Evolutionary conservation across 2,888 invertebrate genomes (phyloP), one percentile per base, ranked within the genome.

Genomic region (Melanargia galathea): DNA sequence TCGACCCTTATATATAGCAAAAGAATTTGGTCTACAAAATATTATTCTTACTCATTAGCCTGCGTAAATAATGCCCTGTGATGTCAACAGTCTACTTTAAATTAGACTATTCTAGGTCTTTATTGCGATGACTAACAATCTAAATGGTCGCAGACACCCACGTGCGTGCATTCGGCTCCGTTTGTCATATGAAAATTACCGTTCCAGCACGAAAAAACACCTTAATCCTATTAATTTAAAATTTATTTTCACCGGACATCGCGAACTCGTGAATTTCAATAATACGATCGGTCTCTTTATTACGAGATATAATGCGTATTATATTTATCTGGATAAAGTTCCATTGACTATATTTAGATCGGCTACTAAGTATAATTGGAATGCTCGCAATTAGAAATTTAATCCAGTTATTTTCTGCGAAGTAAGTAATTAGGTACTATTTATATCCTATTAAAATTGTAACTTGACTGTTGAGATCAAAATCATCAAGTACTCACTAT

Each of bases 81-180:
- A 81, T 80, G 81, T 83, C 80, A 82, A 76, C 76, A 69, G 78
- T 75, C 76, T 78, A 22, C 75, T 73, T 77, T 78, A 81, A 84
- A 84, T 84, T 82, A 82, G 83, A 81, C 73, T 76, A 78, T 82
- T 81, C 80, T 81, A 80, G 83, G 82, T 78, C 79, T 84, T 86
- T 85, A 83, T 83, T 82, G 79, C 83, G 75, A 79, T 85, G 87
- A 87, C 80, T 85, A 86, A 87, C 81, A 79, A 74, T 80, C 79
- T 83, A 82, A 82, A 83, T 80, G 78, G 77, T 78, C 78, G 76
- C 75, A 76, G 63, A 81, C 75, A 70, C 87, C 89, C 85, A 89
- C 89, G 78, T 80, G 69, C 77, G 75, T 77, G 83, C 80, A 84
- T 81, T 83, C 80, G 78, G 76, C 72, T 79, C 75, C 76, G 73